phyloP scores from a whole-genome alignment of 2,888 invertebrate genomes.

The Nephrotoma appendiculata region DNA sequence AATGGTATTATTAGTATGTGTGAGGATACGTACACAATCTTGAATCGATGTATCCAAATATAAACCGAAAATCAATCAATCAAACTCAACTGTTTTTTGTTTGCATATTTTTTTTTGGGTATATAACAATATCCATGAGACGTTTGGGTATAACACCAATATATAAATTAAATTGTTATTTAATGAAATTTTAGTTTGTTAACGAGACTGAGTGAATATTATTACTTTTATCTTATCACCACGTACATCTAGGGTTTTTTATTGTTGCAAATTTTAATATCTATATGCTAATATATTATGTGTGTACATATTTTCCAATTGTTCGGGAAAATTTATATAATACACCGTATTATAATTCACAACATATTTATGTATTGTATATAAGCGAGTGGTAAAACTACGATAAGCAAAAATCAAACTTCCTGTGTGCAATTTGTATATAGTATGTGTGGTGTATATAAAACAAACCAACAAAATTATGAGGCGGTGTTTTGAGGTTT shows the following conservation, averaged over 20 bases:
- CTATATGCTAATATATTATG: background rate
- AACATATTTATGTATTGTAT: background rate
- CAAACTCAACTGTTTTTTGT: background rate
- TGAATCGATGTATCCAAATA: too few relatives aligned
- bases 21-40: too few relatives aligned
- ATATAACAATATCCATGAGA: too few relatives aligned
- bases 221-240: background rate
- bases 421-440: background rate
- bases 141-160: background rate
- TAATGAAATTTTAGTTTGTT: background rate
- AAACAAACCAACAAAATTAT: background rate
- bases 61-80: background rate
- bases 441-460: background rate
- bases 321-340: background rate
- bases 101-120: too few relatives aligned
- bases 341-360: background rate
- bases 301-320: background rate
- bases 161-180: background rate
- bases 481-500: background rate
- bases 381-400: background rate
- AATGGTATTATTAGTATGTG: background rate
- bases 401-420: background rate
- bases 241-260: background rate
- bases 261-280: background rate
- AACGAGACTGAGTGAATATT: background rate